phyloP scores from a whole-genome alignment of 1,140 invertebrate genomes.

The Drosophila nasuta region DNA sequence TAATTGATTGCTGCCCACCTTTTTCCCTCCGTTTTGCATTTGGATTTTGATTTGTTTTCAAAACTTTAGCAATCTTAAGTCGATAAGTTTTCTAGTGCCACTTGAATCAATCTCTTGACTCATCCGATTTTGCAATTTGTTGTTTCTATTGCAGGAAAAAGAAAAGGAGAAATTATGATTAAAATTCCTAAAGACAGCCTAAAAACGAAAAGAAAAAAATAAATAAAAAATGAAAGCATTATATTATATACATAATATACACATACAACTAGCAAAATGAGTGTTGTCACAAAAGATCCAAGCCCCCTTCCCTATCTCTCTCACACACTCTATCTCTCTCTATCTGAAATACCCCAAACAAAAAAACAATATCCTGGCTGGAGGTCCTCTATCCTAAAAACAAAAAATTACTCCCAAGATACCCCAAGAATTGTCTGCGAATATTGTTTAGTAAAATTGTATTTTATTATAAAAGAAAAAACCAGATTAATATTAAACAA shows the following conservation, averaged over 20 bases:
- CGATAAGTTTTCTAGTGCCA: constrained; percentile 38
- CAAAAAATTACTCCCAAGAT: background rate
- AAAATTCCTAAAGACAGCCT: constrained; percentile 76
- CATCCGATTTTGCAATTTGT: constrained; percentile 66
- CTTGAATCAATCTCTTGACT: constrained; percentile 38
- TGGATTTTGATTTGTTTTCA: constrained; percentile 15
- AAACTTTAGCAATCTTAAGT: constrained; percentile 29
- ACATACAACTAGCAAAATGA: constrained; percentile 60
- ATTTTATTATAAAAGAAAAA: constrained; percentile 61
- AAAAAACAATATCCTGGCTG: background rate
- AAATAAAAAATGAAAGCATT: constrained; percentile 59
- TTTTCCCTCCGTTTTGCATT: constrained; percentile 24
- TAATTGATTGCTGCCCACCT: constrained; percentile 42
- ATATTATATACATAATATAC: constrained; percentile 46
- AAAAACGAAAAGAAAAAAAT: constrained; percentile 53
- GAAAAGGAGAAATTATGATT: constrained; percentile 85
- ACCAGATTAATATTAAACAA: constrained; percentile 56
- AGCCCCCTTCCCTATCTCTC: constrained; percentile 1
- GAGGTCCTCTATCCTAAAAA: background rate
- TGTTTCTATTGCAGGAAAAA: constrained; percentile 84
- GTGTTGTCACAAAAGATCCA: constrained; percentile 45
- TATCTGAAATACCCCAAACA: background rate
- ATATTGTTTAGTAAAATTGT: constrained; percentile 73
- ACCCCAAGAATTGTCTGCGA: constrained; percentile 40
- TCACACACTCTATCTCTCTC: background rate